Percentiles rank a stretch among this genome's conserved stretches.
Evolutionary conservation across 35 echinoderm and acorn worm species (phyloP).

Genomic region (Apostichopus parvimensis): DNA sequence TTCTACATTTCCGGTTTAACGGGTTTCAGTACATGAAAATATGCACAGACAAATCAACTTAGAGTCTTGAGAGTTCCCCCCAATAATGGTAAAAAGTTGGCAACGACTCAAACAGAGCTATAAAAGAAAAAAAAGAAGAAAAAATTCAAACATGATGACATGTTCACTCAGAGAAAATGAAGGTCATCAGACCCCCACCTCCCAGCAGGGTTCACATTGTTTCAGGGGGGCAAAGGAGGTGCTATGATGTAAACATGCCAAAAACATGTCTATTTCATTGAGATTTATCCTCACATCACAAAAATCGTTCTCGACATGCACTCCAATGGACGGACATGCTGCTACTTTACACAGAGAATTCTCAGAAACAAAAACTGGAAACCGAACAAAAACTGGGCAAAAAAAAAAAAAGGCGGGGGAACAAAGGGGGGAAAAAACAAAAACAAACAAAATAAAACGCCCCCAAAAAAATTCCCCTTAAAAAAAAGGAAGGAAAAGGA

Average conservation of each 20-base stretch:
- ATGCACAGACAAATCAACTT: not conserved
- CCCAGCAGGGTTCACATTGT: not conserved
- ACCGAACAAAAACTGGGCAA: too few species aligned
- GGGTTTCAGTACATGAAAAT: not conserved
- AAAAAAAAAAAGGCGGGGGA: too few species aligned
- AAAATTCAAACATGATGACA: not conserved
- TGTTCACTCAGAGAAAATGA: not conserved
- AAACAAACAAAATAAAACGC: too few species aligned
- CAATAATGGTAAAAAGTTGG: not conserved
- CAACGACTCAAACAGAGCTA: not conserved
- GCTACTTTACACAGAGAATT: too few species aligned
- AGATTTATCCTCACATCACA: too few species aligned
- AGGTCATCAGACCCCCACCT: not conserved
- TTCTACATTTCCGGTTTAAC: not conserved
- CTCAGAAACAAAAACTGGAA: too few species aligned
- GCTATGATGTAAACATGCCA: conserved; percentile 11
- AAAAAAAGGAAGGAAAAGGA: too few species aligned
- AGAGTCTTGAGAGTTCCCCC: not conserved
- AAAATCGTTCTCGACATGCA: too few species aligned
- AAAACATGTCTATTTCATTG: not conserved
- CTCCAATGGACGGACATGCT: too few species aligned
- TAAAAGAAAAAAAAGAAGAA: too few species aligned
- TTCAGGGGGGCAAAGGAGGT: not conserved
- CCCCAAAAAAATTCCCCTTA: too few species aligned
- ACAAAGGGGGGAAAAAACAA: too few species aligned